Conservation (phyloP, 2,797 vertebrate genomes). For the Betta splendens region DNA sequence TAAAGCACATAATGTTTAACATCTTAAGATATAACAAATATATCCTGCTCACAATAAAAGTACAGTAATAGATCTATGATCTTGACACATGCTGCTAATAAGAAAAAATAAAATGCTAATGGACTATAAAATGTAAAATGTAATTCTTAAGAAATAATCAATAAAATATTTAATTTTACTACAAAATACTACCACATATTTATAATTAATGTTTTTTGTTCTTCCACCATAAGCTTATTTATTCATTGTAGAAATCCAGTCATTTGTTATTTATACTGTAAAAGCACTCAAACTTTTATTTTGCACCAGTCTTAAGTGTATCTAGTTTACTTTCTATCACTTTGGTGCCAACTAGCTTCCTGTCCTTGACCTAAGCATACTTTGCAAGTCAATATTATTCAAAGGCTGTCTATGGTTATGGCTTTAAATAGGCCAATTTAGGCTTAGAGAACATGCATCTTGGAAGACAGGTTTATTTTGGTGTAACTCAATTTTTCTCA, state of each 20-base stretch:
- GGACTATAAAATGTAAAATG: slow-evolving; percentile 25
- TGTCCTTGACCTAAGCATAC: slow-evolving; percentile 78
- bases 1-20: slow-evolving; percentile 42
- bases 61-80: slow-evolving; percentile 41
- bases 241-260: slow-evolving; percentile 22
- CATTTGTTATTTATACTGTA: slow-evolving; percentile 38
- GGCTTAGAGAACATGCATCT: slow-evolving; percentile 84
- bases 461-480: slow-evolving; percentile 88
- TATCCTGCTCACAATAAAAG: slow-evolving; percentile 43
- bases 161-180: slow-evolving; percentile 22
- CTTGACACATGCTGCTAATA: slow-evolving; percentile 25
- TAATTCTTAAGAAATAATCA: slow-evolving; percentile 10
- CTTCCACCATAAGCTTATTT: slow-evolving; percentile 14
- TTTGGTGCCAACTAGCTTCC: slow-evolving; percentile 65
- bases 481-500: slow-evolving; percentile 85
- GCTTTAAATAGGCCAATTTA: slow-evolving; percentile 87
- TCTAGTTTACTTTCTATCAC: slow-evolving; percentile 69
- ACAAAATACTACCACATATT: slow-evolving; percentile 8
- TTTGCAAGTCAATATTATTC: slow-evolving; percentile 85
- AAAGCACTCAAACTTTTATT: slow-evolving; percentile 47
- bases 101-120: slow-evolving; percentile 1
- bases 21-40: slow-evolving; percentile 54
- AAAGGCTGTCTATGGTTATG: slow-evolving; percentile 83
- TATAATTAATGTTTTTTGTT: slow-evolving; percentile 10
- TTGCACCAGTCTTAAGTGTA: slow-evolving; percentile 46